Evolutionary conservation across 1,140 invertebrate species (phyloP).

Genomic region (Ceratina australensis): DNA sequence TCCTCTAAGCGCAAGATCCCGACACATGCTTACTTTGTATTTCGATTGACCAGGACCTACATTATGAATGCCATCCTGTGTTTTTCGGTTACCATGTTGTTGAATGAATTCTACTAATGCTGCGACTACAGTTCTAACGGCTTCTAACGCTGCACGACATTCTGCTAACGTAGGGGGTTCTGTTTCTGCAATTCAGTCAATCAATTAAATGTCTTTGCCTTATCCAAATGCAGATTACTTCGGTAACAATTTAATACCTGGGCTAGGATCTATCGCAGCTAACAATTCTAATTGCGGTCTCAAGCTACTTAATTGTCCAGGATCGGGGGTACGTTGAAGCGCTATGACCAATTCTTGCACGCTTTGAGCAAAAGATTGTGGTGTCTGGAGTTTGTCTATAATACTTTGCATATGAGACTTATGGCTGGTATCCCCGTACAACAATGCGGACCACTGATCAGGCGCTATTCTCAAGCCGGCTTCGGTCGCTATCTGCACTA

Average conservation of each 20-base stretch:
- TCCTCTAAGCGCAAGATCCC: conserved; percentile 88
- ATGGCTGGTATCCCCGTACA: conserved; percentile 97
- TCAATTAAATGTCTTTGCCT: not conserved
- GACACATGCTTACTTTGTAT: conserved; percentile 95
- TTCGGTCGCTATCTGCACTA: conserved; percentile 98
- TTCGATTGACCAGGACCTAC: conserved; percentile 84
- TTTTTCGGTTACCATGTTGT: conserved; percentile 84
- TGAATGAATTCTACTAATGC: conserved; percentile 92
- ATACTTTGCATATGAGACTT: conserved; percentile 99
- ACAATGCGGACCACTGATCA: conserved; percentile 97
- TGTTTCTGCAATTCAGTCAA: conserved; percentile 81
- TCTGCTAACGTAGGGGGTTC: conserved; percentile 86
- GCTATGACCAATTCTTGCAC: conserved; percentile 96
- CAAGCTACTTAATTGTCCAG: conserved; percentile 89
- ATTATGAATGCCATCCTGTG: conserved; percentile 78
- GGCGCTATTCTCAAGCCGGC: conserved; percentile 97
- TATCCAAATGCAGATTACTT: not conserved
- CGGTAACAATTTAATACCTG: conserved; percentile 78
- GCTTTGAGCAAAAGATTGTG: conserved; percentile 93
- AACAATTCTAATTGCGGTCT: conserved; percentile 91
- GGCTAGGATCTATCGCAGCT: conserved; percentile 91
- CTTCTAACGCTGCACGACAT: conserved; percentile 88
- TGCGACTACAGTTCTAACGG: conserved; percentile 89
- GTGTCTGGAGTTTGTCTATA: conserved; percentile 96
- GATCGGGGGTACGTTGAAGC: conserved; percentile 94